Base-by-base conservation (phyloP, 2,113 vertebrate genomes). In the Noturus placidus region DNA sequence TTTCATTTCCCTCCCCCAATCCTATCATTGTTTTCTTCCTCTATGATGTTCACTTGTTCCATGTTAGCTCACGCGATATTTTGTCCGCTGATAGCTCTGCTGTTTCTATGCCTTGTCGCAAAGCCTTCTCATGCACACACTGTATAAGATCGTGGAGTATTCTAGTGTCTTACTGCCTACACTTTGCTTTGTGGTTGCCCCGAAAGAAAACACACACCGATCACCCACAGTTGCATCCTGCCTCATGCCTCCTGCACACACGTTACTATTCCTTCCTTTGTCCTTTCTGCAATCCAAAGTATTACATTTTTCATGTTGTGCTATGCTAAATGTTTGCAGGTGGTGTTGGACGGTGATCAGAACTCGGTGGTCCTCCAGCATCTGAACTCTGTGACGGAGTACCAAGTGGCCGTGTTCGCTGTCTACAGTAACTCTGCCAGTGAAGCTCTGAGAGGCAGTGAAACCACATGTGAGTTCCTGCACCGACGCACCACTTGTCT, bases 321-420 rank as follows among this genome's bases (percentile, higher is more conserved):
- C 50, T 78, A 56, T 52, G 8, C 54, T 83, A 15, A 78, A 25
- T 56, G 22, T 10, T 83, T 84, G 11, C 89, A 97, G 97, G 94
- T 95, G 90, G 96, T 99, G 93, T 97, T 99, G 2, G 94, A 94
- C 74, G 97, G 97, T 30, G 93, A 92, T 0, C 89, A 93, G 25
- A 96, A 94, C 90, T 97, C 96, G 2, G 96, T 97, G 4, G 92
- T 97, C 85, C 88, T 99, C 90, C 96, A 93, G 90, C 96, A 97
- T 86, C 93, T 99, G 74, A 98, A 98, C 96, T 98, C 98, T 70
- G 88, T 97, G 85, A 99, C 97, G 0, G 98, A 99, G 83, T 99
- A 99, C 91, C 97, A 99, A 93, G 92, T 99, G 86, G 96, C 97
- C 0, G 96, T 99, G 0, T 99, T 99, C 86, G 98, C 98, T 5